Base-by-base conservation (phyloP, 2,113 vertebrate genomes). In the Eulemur macaco region DNA sequence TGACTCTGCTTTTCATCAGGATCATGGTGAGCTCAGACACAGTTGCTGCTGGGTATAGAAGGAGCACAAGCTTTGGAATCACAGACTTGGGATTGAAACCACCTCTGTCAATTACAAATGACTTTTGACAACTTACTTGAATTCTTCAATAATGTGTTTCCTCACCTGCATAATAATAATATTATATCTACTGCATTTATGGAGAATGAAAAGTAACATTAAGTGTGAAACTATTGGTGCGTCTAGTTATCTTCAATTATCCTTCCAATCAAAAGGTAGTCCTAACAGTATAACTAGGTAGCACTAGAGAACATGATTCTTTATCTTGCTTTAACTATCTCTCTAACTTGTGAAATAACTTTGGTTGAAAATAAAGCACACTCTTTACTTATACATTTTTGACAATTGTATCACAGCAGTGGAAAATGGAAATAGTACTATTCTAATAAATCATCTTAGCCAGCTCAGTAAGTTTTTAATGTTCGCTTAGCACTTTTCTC, bases 361-460 rank as follows among this genome's bases (percentile, higher is more conserved):
- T 95, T 47, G 71, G 11, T 54, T 80, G 66, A 64, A 96, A 92
- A 91, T 54, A 94, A 85, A 89, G 68, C 47, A 56, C 5, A 42
- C 4, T 89, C 9, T 89, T 89, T 94, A 94, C 39, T 88, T 95
- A 89, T 45, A 84, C 3, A 42, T 89, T 95, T 56, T 92, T 77
- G 85, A 95, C 78, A 89, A 66, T 6, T 69, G 42, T 78, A 94
- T 93, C 66, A 76, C 21, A 91, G 37, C 34, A 84, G 45, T 94
- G 21, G 60, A 80, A 94, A 86, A 84, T 82, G n/a, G 63, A 96
- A 91, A 96, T 0, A 2, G 2, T 37, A 93, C 25, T 50, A 91
- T 93, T 95, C 91, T 95, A 97, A 97, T 95, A 96, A 96, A 92
- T 92, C 85, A 96, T 82, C 58, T 87, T 89, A 96, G 77, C 34